Conservation (phyloP, 2,797 vertebrate genomes). For the Anas capensis region DNA sequence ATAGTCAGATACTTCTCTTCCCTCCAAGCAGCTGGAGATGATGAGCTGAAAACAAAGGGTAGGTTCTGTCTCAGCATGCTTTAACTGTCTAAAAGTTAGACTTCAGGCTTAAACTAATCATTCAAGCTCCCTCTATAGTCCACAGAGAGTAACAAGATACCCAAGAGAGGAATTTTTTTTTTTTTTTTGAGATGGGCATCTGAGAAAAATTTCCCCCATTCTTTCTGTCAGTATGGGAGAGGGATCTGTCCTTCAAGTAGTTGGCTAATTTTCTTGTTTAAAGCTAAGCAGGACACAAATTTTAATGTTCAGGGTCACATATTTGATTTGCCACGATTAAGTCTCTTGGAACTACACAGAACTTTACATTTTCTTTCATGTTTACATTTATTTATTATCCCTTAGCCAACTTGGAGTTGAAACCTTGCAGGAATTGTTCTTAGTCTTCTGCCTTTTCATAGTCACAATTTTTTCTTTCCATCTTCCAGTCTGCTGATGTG, state of each 20-base stretch:
- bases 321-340: constrained; percentile 19
- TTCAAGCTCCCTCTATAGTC: background rate
- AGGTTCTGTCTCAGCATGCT: background rate
- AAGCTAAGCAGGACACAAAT: constrained; percentile 1
- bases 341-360: background rate
- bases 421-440: background rate
- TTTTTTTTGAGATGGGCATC: background rate
- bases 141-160: background rate
- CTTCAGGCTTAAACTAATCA: background rate
- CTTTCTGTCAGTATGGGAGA: background rate
- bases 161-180: background rate
- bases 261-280: constrained; percentile 18
- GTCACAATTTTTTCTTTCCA: background rate
- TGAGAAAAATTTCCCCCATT: background rate
- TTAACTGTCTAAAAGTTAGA: background rate
- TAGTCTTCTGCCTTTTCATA: background rate
- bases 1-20: background rate
- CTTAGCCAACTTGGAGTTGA: background rate
- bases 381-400: background rate
- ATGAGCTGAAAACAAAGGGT: background rate
- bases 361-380: background rate
- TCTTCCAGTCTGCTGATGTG: background rate
- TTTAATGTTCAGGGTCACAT: background rate
- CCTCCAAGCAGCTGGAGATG: background rate
- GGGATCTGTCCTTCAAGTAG: background rate